These are phyloP conservation scores for Escarpia spicata DNA, from an alignment of 2,888 invertebrate genomes.

Conservation along the genomic window DNA sequence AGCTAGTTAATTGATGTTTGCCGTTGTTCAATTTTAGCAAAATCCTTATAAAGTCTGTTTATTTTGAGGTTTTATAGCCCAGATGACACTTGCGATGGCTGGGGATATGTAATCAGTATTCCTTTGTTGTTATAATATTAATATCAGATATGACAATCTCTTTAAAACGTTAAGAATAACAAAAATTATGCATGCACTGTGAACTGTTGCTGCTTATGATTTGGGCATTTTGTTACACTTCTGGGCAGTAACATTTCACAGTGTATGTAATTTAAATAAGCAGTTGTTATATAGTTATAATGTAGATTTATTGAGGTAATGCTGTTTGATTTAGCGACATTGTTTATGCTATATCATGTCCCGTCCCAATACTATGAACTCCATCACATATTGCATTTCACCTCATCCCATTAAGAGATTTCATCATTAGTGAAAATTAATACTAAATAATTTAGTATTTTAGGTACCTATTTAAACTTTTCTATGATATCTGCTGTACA, in stretches of 20 bases:
- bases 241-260: background rate
- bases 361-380: background rate
- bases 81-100: background rate
- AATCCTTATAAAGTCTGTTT: slow-evolving; percentile 10
- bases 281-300: slow-evolving; percentile 13
- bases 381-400: background rate
- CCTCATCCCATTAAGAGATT: background rate
- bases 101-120: slow-evolving; percentile 13
- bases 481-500: slow-evolving; percentile 16
- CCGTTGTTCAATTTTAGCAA: background rate
- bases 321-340: slow-evolving; percentile 9
- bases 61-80: slow-evolving; percentile 13
- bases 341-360: slow-evolving; percentile 8
- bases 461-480: slow-evolving; percentile 16
- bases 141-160: slow-evolving; percentile 3
- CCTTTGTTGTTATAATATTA: background rate
- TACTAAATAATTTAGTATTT: background rate
- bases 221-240: background rate
- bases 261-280: background rate
- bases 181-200: background rate
- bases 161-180: background rate
- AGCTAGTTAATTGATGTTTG: slow-evolving; percentile 12
- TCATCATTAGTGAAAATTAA: slow-evolving; percentile 5
- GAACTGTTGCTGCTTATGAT: slow-evolving; percentile 5
- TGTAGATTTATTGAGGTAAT: background rate